A percentile compares a stretch with the other conserved stretches of the same genome.
phyloP scores from a whole-genome alignment of 2,113 vertebrate species.

The Ornithorhynchus anatinus region DNA sequence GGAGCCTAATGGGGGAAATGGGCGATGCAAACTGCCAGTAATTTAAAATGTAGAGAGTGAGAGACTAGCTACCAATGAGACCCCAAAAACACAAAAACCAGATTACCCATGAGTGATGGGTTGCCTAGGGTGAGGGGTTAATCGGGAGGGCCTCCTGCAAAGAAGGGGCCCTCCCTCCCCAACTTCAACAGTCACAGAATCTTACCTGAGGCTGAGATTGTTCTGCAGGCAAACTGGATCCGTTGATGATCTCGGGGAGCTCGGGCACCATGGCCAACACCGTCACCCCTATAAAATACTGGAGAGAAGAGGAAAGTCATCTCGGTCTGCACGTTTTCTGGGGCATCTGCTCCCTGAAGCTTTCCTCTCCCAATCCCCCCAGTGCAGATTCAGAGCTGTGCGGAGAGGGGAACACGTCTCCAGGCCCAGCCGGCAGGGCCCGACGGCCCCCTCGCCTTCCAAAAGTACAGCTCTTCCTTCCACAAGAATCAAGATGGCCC shows the following conservation, averaged over 20 bases:
- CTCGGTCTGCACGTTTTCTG: too few relatives aligned
- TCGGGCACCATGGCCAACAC: conserved; percentile 88
- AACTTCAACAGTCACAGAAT: too few relatives aligned
- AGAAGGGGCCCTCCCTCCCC: fast-evolving
- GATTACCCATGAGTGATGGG: too few relatives aligned
- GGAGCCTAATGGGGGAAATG: too few relatives aligned
- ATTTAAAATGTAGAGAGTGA: too few relatives aligned
- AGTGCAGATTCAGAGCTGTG: not conserved
- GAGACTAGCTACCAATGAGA: too few relatives aligned
- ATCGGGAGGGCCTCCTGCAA: not conserved
- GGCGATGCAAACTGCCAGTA: too few relatives aligned
- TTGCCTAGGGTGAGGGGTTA: too few relatives aligned
- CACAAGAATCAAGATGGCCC: not conserved
- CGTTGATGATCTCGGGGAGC: conserved; percentile 87
- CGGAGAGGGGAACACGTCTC: not conserved
- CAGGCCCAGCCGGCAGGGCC: too few relatives aligned
- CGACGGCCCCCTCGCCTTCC: not conserved
- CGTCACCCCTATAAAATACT: conserved; percentile 89
- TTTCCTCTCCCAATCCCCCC: not conserved
- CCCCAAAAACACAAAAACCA: too few relatives aligned
- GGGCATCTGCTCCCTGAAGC: too few relatives aligned
- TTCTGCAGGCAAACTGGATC: conserved; percentile 93
- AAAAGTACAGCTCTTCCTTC: not conserved
- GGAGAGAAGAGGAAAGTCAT: not conserved
- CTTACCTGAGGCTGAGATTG: conserved; percentile 90